phyloP scores from a whole-genome alignment of 1,140 invertebrate species.

The Drosophila athabasca region DNA sequence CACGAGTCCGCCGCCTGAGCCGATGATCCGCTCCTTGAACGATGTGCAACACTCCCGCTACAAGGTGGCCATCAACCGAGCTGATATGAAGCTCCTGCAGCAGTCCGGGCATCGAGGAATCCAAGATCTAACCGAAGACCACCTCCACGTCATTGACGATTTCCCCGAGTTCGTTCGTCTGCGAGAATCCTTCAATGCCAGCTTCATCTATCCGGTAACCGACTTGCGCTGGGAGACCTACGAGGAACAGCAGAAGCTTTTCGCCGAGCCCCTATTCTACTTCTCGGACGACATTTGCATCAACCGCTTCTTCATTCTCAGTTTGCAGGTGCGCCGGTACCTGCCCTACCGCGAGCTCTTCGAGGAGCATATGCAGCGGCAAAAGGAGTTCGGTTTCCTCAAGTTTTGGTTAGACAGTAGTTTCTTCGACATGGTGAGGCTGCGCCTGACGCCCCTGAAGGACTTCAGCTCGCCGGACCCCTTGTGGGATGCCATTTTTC shows the following conservation, averaged over 20 bases:
- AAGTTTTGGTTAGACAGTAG: conserved; percentile 32
- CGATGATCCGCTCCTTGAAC: not conserved
- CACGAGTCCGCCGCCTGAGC: conserved; percentile 38
- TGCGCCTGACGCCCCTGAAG: not conserved
- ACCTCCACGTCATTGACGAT: conserved; percentile 3
- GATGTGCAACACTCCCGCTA: conserved; percentile 37
- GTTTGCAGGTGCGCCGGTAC: conserved; percentile 24
- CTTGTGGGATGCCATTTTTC: not conserved
- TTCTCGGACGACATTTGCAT: conserved; percentile 54
- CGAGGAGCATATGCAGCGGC: conserved; percentile 44
- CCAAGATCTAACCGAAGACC: not conserved
- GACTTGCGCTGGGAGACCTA: conserved; percentile 42
- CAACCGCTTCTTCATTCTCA: conserved; percentile 13
- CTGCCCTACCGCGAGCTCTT: conserved; percentile 60
- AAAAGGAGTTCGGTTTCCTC: conserved; percentile 49
- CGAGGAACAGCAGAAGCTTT: conserved; percentile 53
- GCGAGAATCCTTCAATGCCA: conserved; percentile 32
- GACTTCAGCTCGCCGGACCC: conserved; percentile 28
- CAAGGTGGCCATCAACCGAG: conserved; percentile 7
- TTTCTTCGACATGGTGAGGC: conserved; percentile 52
- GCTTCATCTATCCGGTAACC: conserved; percentile 42
- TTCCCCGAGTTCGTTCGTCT: conserved; percentile 15
- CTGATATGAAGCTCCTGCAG: not conserved
- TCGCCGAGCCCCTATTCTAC: conserved; percentile 43
- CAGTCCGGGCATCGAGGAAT: not conserved